Evolutionary conservation across 2,888 invertebrate genomes (phyloP), one percentile per base, ranked within the genome.

Genomic region (Gryllus longicercus): DNA sequence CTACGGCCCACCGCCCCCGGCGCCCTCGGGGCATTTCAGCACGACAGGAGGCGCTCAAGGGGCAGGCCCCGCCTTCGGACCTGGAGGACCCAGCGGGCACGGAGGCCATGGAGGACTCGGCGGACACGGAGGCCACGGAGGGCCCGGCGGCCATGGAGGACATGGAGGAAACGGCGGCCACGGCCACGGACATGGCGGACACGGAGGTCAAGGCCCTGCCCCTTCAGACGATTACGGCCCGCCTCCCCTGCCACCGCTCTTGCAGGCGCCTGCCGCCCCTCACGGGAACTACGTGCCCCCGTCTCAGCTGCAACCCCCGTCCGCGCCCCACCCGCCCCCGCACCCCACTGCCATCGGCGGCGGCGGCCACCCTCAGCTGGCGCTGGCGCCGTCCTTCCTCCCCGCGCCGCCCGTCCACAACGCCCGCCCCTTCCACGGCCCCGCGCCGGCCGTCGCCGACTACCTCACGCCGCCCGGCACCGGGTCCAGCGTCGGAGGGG

Each of bases 1-100:
- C 10, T 85, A 85, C 82, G 82, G 84, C 16, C 85, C 86, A 78
- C 82, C 84, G 79, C 84, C 85, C 50, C 74, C 77, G 23, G 51
- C 79, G 16, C 23, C 75, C 38, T 23, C 63, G 21, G 38, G 25
- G 63, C 16, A 25, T 51, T 76, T 74, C 23, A 16, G n/a, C 23
- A 10, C 78, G 74, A 21, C 79, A n/a, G 12, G 51, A 78, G 25
- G 38, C 38, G 38, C 38, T 38, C 38, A 38, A 8, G 38, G 38
- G 5, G 8, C 77, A 50, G n/a, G 50, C 50, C n/a, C 75, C 21
- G 5, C 51, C 51, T 2, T 75, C 51, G 11, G 78, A 51, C n/a
- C 74, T 75, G 16, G 75, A 76, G 50, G 16, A 75, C 16, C 49
- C 51, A 11, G 18, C 21, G 11, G 16, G 23, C 50, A n/a, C n/a